phyloP scores from a whole-genome alignment of 2,888 invertebrate species.

The Epirrhoe alternata region DNA sequence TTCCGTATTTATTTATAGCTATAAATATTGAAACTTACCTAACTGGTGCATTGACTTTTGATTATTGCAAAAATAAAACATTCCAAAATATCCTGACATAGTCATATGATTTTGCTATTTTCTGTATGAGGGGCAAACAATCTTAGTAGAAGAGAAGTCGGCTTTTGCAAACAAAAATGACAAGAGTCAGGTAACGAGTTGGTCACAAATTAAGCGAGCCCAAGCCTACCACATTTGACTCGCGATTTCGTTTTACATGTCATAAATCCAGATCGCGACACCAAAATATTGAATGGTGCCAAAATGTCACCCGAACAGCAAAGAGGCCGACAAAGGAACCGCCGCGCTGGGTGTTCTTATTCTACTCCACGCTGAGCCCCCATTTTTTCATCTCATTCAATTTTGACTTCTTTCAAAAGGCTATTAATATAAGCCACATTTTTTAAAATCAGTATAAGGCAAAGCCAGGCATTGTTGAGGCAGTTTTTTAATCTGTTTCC shows the following conservation, averaged over 20 bases:
- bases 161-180: slow-evolving; percentile 20
- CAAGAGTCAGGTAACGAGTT: slow-evolving; percentile 33
- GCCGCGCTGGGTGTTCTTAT: slow-evolving; percentile 82
- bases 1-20: slow-evolving; percentile 29
- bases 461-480: slow-evolving; percentile 78
- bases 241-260: slow-evolving; percentile 72
- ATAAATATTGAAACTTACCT: slow-evolving; percentile 8
- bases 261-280: slow-evolving; percentile 82
- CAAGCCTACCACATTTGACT: slow-evolving; percentile 53
- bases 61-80: neutral
- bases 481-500: slow-evolving; percentile 83
- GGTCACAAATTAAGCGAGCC: slow-evolving; percentile 45
- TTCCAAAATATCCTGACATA: neutral
- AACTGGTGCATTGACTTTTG: neutral
- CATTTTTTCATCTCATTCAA: slow-evolving; percentile 84
- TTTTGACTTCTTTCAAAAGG: slow-evolving; percentile 85
- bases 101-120: neutral
- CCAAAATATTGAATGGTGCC: slow-evolving; percentile 85
- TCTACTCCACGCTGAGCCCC: slow-evolving; percentile 75
- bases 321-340: slow-evolving; percentile 80
- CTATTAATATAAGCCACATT: slow-evolving; percentile 84
- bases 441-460: slow-evolving; percentile 80
- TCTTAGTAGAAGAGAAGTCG: neutral
- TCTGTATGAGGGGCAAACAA: neutral
- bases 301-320: slow-evolving; percentile 82